Evolutionary conservation across 1,140 invertebrate genomes (phyloP).

Genomic region (Pseudomyrmex flavicornis): DNA sequence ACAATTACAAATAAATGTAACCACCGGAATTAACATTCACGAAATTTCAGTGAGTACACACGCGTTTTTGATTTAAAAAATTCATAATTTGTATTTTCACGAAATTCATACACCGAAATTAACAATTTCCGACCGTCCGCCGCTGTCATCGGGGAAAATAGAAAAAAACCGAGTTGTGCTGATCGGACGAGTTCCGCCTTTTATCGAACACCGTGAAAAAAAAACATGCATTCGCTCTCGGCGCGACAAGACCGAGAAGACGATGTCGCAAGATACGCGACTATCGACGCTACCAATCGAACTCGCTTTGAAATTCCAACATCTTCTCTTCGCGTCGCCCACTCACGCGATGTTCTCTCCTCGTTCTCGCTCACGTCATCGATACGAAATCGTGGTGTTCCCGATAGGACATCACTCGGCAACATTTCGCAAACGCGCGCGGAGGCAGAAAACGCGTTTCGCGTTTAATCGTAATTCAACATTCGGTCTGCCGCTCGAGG

Average conservation of each 20-base stretch:
- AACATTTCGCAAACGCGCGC: constrained; percentile 19
- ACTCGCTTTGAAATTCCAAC: constrained; percentile 37
- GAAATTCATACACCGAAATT: constrained; percentile 14
- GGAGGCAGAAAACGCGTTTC: constrained; percentile 36
- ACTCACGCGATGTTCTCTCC: not conserved
- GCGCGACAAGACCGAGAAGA: constrained; percentile 32
- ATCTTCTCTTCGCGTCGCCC: not conserved
- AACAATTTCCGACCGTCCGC: not conserved
- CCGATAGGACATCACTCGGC: constrained; percentile 24
- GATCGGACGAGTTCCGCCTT: constrained; percentile 7
- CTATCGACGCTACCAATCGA: constrained; percentile 44
- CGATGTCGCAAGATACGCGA: constrained; percentile 40
- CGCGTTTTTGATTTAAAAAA: constrained; percentile 3
- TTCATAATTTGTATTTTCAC: constrained; percentile 27
- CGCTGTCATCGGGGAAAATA: constrained; percentile 11
- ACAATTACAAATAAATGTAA: constrained; percentile 29
- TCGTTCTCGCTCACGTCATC: constrained; percentile 23
- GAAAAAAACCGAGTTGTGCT: constrained; percentile 14
- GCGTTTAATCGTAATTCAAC: constrained; percentile 59
- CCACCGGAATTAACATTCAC: not conserved
- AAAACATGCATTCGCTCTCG: constrained; percentile 55
- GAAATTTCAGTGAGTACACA: constrained; percentile 18
- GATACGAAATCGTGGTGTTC: constrained; percentile 44
- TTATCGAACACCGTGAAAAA: constrained; percentile 42
- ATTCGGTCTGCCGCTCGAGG: constrained; percentile 19